Base-by-base conservation (phyloP, 2,888 invertebrate genomes). In the Baccha elongata region DNA sequence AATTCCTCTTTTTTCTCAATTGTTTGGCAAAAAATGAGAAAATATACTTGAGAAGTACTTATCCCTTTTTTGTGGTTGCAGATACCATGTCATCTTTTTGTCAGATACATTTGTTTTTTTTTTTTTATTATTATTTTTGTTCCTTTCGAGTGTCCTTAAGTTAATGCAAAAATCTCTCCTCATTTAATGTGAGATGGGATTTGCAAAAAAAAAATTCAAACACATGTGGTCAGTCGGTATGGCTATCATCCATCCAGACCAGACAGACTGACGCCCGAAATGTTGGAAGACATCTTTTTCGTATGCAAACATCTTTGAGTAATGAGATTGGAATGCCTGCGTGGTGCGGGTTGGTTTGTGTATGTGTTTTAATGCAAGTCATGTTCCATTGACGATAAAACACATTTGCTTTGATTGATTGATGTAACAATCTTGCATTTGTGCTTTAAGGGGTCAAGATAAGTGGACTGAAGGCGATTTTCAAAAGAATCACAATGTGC, bases 1-100 rank as follows among this genome's bases (percentile, higher is more conserved):
- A 76, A 81, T 81, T 81, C 81, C 80, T 60, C 37, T 29, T 17
- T 23, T 29, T 65, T 19, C 26, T 10, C 29, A 48, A 75, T 80
- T 69, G 80, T 80, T 32, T 15, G 29, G 10, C 1, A 29, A 37
- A 52, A 48, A 62, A 52, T 29, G 44, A 21, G 8, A 11, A 58
- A 58, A 32, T 6, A 52, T 55, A 17, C 80, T 74, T 69, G 79
- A 74, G 64, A 64, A 53, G 42, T 53, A 69, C 75, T 80, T 80
- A 75, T 80, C 80, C 80, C 58, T 74, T 68, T 73, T 42, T 37
- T 80, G 75, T 80, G 80, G 80, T 69, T 60, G 32, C 75, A 17
- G 52, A 67, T 32, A 53, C 23, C 52, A 50, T 80, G 55, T 74
- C 74, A 55, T 80, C 79, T 68, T 69, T 76, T 75, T 68, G 52